Conservation (phyloP, 2,113 vertebrate genomes). For the Burhinus bistriatus region DNA sequence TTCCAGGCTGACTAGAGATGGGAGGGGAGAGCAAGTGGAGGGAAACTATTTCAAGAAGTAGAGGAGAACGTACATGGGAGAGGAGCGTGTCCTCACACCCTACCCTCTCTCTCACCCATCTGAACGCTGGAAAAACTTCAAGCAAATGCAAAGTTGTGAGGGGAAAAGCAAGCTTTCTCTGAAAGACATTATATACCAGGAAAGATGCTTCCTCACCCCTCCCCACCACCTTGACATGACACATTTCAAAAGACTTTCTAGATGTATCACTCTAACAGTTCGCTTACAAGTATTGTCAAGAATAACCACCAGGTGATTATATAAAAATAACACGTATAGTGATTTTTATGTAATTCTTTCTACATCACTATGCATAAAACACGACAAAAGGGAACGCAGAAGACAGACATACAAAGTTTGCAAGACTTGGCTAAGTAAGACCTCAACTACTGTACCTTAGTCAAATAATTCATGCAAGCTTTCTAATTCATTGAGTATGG, state of each 20-base stretch:
- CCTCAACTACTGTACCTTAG: not conserved
- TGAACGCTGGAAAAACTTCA: not conserved
- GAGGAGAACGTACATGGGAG: not conserved
- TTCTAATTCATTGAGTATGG: constrained; percentile 33
- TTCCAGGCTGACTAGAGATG: not conserved
- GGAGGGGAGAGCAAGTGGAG: not conserved
- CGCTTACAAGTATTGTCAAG: constrained; percentile 21
- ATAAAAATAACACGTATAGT: constrained; percentile 20
- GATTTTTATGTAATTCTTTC: constrained; percentile 37
- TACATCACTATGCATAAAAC: constrained; percentile 24
- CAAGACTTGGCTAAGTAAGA: constrained; percentile 20
- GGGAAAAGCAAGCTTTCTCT: not conserved
- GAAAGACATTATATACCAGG: not conserved
- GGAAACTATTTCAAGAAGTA: not conserved
- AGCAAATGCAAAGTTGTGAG: not conserved
- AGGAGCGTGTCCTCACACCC: not conserved
- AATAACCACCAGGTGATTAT: constrained; percentile 51
- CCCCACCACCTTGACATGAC: not conserved
- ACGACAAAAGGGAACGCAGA: not conserved
- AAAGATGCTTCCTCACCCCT: not conserved
- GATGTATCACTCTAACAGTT: constrained; percentile 42
- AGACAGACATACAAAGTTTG: not conserved
- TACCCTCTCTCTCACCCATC: not conserved
- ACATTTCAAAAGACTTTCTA: constrained; percentile 38
- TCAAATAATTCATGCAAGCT: not conserved